Evolutionary conservation across 2,797 vertebrate species (phyloP).

Genomic region (Ambastaia sidthimunki): DNA sequence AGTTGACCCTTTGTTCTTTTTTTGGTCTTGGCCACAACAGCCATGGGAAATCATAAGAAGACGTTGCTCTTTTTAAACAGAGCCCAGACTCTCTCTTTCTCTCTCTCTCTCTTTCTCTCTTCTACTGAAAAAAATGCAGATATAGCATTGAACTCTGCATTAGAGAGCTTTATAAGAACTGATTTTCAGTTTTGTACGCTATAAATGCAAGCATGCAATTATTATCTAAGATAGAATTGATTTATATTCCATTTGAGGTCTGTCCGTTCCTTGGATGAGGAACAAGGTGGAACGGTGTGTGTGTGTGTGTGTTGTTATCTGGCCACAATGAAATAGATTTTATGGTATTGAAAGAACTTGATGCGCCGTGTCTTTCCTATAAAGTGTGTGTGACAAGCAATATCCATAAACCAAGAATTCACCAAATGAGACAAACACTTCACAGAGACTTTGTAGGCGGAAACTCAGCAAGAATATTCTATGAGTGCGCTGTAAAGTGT

Average conservation of each 20-base stretch:
- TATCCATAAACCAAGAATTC: constrained; percentile 19
- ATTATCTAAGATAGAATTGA: constrained; percentile 69
- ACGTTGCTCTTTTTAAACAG: neutral
- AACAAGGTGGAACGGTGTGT: constrained; percentile 4
- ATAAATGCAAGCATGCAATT: constrained; percentile 56
- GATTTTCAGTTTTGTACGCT: constrained; percentile 57
- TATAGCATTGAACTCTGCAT: constrained; percentile 2
- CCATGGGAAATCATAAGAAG: constrained; percentile 11
- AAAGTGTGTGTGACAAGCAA: neutral
- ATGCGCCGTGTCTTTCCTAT: neutral
- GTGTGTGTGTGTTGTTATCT: constrained; percentile 15
- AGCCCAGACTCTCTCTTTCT: neutral
- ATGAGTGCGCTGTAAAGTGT: neutral
- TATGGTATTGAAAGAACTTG: constrained; percentile 4
- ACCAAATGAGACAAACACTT: neutral
- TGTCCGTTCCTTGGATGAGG: constrained; percentile 51
- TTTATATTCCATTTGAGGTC: constrained; percentile 66
- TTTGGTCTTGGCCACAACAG: constrained; percentile 8
- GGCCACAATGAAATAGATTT: neutral
- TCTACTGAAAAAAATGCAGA: constrained; percentile 34
- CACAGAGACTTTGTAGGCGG: neutral
- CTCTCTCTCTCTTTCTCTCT: neutral
- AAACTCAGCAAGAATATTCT: neutral
- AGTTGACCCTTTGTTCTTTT: constrained; percentile 33
- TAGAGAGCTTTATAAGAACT: constrained; percentile 59